Evolutionary conservation across 2,888 invertebrate species (phyloP), one percentile per base, ranked within the genome.

Genomic region (Cerastis rubricosa): DNA sequence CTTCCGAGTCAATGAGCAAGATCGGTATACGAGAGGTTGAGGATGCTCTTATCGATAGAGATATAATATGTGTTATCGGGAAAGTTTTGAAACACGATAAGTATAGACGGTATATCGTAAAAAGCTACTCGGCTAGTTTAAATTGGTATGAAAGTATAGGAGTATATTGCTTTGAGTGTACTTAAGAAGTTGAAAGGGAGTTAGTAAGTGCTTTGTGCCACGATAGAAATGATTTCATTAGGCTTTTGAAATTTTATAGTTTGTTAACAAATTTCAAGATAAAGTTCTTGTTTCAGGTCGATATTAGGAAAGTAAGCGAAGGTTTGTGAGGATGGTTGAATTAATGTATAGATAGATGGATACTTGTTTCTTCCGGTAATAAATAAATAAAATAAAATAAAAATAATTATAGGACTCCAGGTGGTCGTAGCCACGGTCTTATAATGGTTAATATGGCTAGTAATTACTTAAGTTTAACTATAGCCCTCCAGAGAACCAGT

Each of bases 1-100:
- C 86, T 90, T 85, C 85, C 87, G 57, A 82, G 63, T 74, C 89
- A 87, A 69, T 86, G 83, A 74, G 35, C 82, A 76, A 63, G 84
- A 86, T 87, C 80, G 47, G 70, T 76, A 83, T 72, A 77, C 54
- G 47, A 79, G 57, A 43, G 43, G 40, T 35, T 22, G 12, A 17
- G n/a, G 64, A 43, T 25, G 19, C 40, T 54, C 29, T 61, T 68
- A 78, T 82, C 54, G 49, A 43, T 71, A 78, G 73, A 45, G 25
- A 49, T 83, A 71, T 78, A 64, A 69, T 74, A 71, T 49, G 40
- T 69, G 71, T 49, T 73, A 64, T 47, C 12, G 64, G 35, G 4
- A 63, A 76, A 68, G 29, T 76, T 70, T 67, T 14, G 25, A 57
- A 70, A 51, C 8, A 43, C 51, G 11, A n/a, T 17, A 40, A 2